Percentiles rank a stretch among this genome's conserved stretches.
These are phyloP conservation scores for Sternotherus odoratus DNA, from an alignment of 2,797 vertebrate genomes.

Conservation along the genomic window DNA sequence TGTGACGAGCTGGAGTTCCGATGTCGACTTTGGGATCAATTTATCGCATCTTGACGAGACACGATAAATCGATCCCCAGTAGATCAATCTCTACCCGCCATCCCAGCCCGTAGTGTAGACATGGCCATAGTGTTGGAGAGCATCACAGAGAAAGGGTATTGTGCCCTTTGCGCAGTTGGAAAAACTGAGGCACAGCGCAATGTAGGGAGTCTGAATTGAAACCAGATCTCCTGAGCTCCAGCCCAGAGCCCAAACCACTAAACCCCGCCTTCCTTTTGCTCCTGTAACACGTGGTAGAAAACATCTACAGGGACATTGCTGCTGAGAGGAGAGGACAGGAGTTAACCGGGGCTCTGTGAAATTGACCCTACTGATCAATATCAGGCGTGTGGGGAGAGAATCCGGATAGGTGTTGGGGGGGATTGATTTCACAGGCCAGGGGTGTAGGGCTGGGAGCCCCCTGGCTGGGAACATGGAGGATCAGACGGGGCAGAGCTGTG, in stretches of 20 bases:
- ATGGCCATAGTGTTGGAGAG: not conserved
- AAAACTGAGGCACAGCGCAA: not conserved
- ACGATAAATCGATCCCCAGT: too few relatives aligned
- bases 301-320: not conserved
- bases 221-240: not conserved
- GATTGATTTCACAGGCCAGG: too few relatives aligned
- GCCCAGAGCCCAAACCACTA: not conserved
- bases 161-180: rapidly evolving
- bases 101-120: too few relatives aligned
- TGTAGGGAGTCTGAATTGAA: not conserved
- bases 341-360: not conserved
- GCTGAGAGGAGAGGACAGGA: not conserved
- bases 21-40: too few relatives aligned
- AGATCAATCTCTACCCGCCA: too few relatives aligned
- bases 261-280: not conserved
- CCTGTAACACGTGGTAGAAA: not conserved
- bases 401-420: not conserved
- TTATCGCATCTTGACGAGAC: too few relatives aligned
- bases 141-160: not conserved
- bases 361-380: not conserved
- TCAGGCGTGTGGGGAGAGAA: not conserved
- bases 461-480: not conserved
- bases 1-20: too few relatives aligned
- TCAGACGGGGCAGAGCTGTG: not conserved
- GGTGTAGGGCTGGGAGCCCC: not conserved